These are phyloP conservation scores for Spinus pinus DNA, from an alignment of 2,797 vertebrate genomes.

Conservation along the genomic window DNA sequence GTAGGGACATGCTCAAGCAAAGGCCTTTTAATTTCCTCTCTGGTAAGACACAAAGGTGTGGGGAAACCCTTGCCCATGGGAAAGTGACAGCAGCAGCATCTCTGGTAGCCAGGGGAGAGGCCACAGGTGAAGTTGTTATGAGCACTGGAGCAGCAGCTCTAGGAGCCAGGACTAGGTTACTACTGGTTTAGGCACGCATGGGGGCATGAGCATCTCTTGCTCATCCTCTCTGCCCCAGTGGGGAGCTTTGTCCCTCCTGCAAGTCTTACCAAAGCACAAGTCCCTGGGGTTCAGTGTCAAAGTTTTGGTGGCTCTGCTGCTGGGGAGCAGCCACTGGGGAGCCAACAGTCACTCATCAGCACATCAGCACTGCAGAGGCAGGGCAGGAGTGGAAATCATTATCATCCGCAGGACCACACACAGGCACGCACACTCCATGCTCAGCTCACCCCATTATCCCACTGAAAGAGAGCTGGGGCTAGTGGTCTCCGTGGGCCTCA, in stretches of 20 bases:
- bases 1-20: neutral
- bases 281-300: neutral
- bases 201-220: neutral
- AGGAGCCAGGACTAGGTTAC: no score
- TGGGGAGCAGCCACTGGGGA: fast-evolving
- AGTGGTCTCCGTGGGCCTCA: constrained; percentile 25
- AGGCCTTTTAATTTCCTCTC: neutral
- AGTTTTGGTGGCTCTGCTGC: neutral
- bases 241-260: neutral
- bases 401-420: constrained; percentile 52
- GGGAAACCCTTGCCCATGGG: neutral
- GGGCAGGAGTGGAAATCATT: constrained; percentile 56
- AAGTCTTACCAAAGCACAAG: neutral
- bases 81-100: neutral
- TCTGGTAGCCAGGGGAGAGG: neutral
- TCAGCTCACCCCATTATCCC: constrained; percentile 48
- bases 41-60: neutral
- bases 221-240: neutral
- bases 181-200: fast-evolving
- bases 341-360: neutral
- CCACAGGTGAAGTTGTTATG: fast-evolving
- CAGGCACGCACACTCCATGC: neutral
- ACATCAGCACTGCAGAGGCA: neutral
- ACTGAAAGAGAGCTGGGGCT: constrained; percentile 38
- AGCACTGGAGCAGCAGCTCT: neutral